Base-by-base conservation (phyloP, 2,113 vertebrate species). In the Penelope pileata region DNA sequence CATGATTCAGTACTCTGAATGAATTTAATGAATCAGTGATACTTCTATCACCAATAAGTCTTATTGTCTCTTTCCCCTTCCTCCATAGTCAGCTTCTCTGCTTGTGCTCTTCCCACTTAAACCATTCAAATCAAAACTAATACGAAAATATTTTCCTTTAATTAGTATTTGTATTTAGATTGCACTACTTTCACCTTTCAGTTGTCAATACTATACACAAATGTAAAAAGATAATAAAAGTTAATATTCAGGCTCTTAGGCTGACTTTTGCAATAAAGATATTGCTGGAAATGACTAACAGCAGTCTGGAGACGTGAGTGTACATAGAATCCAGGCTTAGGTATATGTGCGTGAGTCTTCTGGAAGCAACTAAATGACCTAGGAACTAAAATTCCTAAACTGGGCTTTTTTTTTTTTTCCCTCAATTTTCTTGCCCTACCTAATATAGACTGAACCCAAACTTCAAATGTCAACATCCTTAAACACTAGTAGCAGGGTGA, bases 201-300 rank as follows among this genome's bases (percentile, higher is more conserved):
- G 75, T 86, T 95, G 85, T 91, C 79, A 66, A 60, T 59, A 67
- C 51, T 9, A 30, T 69, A 42, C n/a, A 29, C 51, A 64, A 84
- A 75, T 59, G 85, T 40, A 60, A 63, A 95, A 95, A 58, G 18
- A 58, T 45, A 77, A 67, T 26, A 63, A 26, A 80, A 92, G 47
- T 82, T 60, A 83, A 30, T 74, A 80, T 74, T 70, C 6, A 10
- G 60, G 82, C 64, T 93, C 79, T 18, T 24, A 63, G 29, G 34
- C 10, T 12, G 21, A 38, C 9, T 80, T 54, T 42, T 90, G 54
- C 54, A 51, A 2, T 3, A 67, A 45, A 47, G 56, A 40, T 21
- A 54, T 43, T 81, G 73, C 56, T 93, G 85, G 72, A 83, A 93
- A 81, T 95, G 72, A 90, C 83, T 96, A 92, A 63, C 34, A 81